Percentiles rank a stretch among this genome's conserved stretches.
These are phyloP conservation scores for Mythimna lalbum DNA, from an alignment of 2,888 invertebrate species.

Conservation along the genomic window DNA sequence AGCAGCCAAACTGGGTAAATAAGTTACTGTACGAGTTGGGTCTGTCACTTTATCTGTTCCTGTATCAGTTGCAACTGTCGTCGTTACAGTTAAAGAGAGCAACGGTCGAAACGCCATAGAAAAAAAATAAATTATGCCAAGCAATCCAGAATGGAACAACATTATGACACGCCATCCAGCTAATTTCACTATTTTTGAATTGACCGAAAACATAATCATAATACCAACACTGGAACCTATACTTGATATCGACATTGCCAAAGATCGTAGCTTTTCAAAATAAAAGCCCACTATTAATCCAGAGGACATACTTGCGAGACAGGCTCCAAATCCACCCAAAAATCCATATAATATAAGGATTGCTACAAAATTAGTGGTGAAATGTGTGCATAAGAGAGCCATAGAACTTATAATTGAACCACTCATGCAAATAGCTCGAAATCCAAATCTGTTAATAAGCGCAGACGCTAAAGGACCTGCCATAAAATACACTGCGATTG, in stretches of 20 bases:
- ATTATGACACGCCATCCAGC: constrained; percentile 82
- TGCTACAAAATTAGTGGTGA: constrained; percentile 71
- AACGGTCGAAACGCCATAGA: constrained; percentile 83
- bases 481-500: constrained; percentile 81
- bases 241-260: constrained; percentile 80
- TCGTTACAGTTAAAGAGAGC: constrained; percentile 79
- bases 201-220: constrained; percentile 79
- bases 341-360: constrained; percentile 81
- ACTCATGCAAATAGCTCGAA: constrained; percentile 82
- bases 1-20: constrained; percentile 79
- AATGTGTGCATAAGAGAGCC: constrained; percentile 79
- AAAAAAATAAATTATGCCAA: constrained; percentile 79
- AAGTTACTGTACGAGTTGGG: constrained; percentile 82
- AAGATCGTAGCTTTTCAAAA: constrained; percentile 82
- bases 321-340: constrained; percentile 80
- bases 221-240: constrained; percentile 84
- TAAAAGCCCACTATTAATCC: constrained; percentile 85
- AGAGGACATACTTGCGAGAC: constrained; percentile 80
- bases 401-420: constrained; percentile 80
- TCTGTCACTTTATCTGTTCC: constrained; percentile 55
- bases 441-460: constrained; percentile 85
- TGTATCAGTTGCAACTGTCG: constrained; percentile 66
- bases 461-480: constrained; percentile 82
- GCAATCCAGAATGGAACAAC: constrained; percentile 81
- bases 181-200: constrained; percentile 75